Conservation (phyloP, 2,888 invertebrate genomes). For the Sclerodermus sp. region DNA sequence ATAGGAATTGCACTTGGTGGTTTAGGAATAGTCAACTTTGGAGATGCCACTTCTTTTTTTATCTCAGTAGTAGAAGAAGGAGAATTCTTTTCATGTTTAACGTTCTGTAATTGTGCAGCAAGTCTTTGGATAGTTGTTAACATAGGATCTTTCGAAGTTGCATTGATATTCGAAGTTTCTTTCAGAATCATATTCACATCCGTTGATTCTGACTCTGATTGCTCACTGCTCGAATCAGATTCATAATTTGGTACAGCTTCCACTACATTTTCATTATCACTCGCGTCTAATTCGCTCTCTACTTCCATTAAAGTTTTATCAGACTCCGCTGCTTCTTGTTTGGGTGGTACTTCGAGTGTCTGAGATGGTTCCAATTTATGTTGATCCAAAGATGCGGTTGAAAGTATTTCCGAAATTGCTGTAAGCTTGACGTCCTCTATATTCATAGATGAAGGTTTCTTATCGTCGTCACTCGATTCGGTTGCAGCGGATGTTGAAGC, state of each 20-base stretch:
- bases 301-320: conserved; percentile 29
- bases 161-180: conserved; percentile 38
- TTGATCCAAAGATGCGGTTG: no score
- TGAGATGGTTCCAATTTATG: not conserved
- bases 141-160: conserved; percentile 43
- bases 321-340: conserved; percentile 23
- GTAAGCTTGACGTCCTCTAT: not conserved
- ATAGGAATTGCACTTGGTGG: conserved; percentile 33
- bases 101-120: conserved; percentile 48
- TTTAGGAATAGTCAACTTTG: conserved; percentile 24
- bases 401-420: no score
- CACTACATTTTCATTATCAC: conserved; percentile 30
- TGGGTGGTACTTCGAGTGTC: not conserved
- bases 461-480: conserved; percentile 3
- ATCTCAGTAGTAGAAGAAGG: conserved; percentile 2
- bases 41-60: conserved; percentile 6
- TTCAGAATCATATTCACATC: conserved; percentile 45
- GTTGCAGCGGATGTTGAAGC: not conserved
- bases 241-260: conserved; percentile 30
- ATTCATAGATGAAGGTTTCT: not conserved
- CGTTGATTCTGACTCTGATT: conserved; percentile 37
- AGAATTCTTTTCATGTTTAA: conserved; percentile 24
- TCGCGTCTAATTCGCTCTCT: conserved; percentile 37
- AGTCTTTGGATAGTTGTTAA: conserved; percentile 52
- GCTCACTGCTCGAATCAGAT: conserved; percentile 47